Evolutionary conservation across 2,888 invertebrate genomes (phyloP).

Genomic region (Melanophora roralis): DNA sequence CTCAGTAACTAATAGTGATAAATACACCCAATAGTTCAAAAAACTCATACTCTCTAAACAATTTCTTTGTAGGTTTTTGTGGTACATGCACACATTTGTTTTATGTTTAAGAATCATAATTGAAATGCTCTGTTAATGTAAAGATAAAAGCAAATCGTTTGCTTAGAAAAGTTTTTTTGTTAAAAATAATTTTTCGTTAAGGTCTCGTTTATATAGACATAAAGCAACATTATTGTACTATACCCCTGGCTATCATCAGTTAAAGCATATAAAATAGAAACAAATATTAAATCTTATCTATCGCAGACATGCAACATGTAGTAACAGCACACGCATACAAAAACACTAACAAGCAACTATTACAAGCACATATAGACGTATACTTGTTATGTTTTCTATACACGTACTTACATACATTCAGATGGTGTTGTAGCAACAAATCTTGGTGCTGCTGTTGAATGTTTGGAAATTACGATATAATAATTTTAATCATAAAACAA

Average conservation of each 20-base stretch:
- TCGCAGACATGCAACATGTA: slow-evolving; percentile 55
- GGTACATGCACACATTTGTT: background rate
- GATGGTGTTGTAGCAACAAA: background rate
- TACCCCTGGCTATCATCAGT: slow-evolving; percentile 53
- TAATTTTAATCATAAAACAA: slow-evolving; percentile 10
- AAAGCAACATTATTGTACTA: background rate
- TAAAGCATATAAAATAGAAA: slow-evolving; percentile 39
- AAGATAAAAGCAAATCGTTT: too few species aligned
- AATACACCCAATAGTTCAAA: slow-evolving; percentile 16
- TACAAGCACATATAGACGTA: background rate
- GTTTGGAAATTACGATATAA: background rate
- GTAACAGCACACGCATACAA: background rate
- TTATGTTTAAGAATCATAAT: background rate
- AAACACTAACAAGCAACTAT: background rate
- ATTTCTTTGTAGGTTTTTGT: too few species aligned
- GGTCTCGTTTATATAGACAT: background rate
- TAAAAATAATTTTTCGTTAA: background rate
- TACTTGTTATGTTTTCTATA: background rate
- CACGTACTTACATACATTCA: background rate
- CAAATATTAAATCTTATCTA: slow-evolving; percentile 59
- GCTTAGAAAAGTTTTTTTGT: background rate
- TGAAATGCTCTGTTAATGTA: too few species aligned
- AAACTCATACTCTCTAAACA: background rate
- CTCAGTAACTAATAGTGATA: slow-evolving; percentile 12
- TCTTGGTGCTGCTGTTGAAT: background rate